Evolutionary conservation across 2,113 vertebrate species (phyloP), one percentile per base, ranked within the genome.

Genomic region (Cottus gobio): DNA sequence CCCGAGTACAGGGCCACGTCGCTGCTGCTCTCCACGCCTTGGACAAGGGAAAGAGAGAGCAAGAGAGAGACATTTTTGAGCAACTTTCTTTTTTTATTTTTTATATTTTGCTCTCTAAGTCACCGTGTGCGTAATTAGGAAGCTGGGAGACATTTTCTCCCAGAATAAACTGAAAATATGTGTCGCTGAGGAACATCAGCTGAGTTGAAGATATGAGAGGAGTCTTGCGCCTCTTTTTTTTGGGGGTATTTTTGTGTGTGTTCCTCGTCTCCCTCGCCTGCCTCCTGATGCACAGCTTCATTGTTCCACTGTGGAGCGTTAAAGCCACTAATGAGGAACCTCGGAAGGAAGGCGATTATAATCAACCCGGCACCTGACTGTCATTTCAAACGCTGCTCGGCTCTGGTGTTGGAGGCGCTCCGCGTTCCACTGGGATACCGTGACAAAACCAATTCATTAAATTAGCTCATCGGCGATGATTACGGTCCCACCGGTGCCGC

Each of bases 1-100:
- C 98, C 98, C 0, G 97, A 98, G 89, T 99, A 99, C 71, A 99
- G 50, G 44, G 98, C 98, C 56, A 99, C 96, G 58, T 97, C 98
- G 0, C 95, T 97, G 88, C 95, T 95, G 39, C 90, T 95, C 89
- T 98, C 97, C 15, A 97, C 96, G 66, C 96, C 98, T 99, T 90
- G 85, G 54, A 71, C 20, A 58, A 42, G 44, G 5, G 9, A 11
- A n/a, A 2, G 10, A 20, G n/a, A 24, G 52, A 54, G 48, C 15
- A 13, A 30, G 1, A 64, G 20, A 65, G 31, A 5, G 52, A 56
- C 0, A 37, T 50, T 18, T 58, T 36, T 78, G 10, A 72, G 37
- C 6, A 3, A 71, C 30, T 67, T 56, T 37, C 34, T 48, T 31
- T 36, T 24, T 71, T 56, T 31, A 30, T 13, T 56, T 37, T 42